These are phyloP conservation scores for Eubasilissa regina DNA, from an alignment of 1,140 invertebrate species.

Conservation along the genomic window DNA sequence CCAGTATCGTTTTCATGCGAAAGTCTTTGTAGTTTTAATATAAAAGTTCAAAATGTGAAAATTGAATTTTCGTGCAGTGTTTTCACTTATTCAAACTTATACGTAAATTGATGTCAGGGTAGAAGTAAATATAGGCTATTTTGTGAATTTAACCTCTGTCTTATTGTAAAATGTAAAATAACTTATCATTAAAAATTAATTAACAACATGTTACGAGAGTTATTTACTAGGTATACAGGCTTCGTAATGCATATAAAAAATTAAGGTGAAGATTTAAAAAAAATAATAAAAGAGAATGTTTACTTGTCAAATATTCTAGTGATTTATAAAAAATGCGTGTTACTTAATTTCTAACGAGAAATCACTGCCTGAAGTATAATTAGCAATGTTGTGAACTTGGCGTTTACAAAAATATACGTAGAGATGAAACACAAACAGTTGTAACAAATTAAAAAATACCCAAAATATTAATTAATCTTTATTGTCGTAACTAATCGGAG, in stretches of 20 bases:
- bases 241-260: background rate
- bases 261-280: background rate
- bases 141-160: constrained; percentile 40
- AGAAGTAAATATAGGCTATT: constrained; percentile 66
- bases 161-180: constrained; percentile 38
- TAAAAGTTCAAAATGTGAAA: constrained; percentile 43
- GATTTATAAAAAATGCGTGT: too few relatives aligned
- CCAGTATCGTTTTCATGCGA: constrained; percentile 21
- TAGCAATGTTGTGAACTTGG: too few relatives aligned
- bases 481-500: too few relatives aligned
- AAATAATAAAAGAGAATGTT: too few relatives aligned
- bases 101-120: constrained; percentile 75
- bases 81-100: constrained; percentile 65
- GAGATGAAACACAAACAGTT: too few relatives aligned
- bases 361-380: too few relatives aligned
- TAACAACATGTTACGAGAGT: constrained; percentile 9
- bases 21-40: constrained; percentile 29
- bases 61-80: constrained; percentile 35
- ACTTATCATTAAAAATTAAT: constrained; percentile 33
- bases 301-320: too few relatives aligned
- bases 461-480: too few relatives aligned
- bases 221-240: constrained; percentile 34
- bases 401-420: too few relatives aligned
- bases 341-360: too few relatives aligned
- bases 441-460: too few relatives aligned